A percentile compares a stretch with the other conserved stretches of the same genome.
phyloP scores from a whole-genome alignment of 92 coral and sea anemone species.

The Umimayanthus kanabou region DNA sequence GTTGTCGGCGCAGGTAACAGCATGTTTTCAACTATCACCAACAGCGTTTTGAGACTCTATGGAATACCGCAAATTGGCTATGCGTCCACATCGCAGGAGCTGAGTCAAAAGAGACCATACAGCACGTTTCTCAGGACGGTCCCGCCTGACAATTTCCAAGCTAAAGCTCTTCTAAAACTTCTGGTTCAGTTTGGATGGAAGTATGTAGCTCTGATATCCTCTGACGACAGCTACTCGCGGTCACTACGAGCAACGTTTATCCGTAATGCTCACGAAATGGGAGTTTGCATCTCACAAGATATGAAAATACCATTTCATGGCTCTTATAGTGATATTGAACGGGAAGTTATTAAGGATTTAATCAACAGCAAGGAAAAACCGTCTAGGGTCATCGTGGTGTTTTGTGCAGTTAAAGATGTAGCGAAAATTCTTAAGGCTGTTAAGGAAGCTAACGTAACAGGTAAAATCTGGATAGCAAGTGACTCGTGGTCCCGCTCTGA shows the following conservation, averaged over 20 bases:
- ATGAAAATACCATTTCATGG: conserved; percentile 45
- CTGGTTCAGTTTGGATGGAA: conserved; percentile 71
- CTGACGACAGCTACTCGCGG: conserved; percentile 69
- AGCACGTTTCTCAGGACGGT: conserved; percentile 69
- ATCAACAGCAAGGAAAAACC: conserved; percentile 21
- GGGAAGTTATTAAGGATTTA: conserved; percentile 32
- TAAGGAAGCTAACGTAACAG: conserved; percentile 45
- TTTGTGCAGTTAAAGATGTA: conserved; percentile 45
- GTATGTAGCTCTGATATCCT: conserved; percentile 58
- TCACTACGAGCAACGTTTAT: conserved; percentile 60
- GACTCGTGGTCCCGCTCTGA: conserved; percentile 70
- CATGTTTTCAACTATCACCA: conserved; percentile 56
- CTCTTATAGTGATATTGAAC: conserved; percentile 33
- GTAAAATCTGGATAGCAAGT: conserved; percentile 72
- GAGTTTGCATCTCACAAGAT: conserved; percentile 64
- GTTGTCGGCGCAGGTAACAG: conserved; percentile 74
- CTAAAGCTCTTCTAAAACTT: conserved; percentile 60
- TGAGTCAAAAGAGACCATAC: conserved; percentile 64
- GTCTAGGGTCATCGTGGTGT: conserved; percentile 57
- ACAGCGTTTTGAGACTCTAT: conserved; percentile 54
- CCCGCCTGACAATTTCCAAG: conserved; percentile 71
- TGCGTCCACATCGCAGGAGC: conserved; percentile 63
- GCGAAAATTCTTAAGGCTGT: conserved; percentile 54
- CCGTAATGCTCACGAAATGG: conserved; percentile 31
- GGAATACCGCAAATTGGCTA: conserved; percentile 71